Base-by-base conservation (phyloP, 2,888 invertebrate species). In the Drosophila fulvimacula region DNA sequence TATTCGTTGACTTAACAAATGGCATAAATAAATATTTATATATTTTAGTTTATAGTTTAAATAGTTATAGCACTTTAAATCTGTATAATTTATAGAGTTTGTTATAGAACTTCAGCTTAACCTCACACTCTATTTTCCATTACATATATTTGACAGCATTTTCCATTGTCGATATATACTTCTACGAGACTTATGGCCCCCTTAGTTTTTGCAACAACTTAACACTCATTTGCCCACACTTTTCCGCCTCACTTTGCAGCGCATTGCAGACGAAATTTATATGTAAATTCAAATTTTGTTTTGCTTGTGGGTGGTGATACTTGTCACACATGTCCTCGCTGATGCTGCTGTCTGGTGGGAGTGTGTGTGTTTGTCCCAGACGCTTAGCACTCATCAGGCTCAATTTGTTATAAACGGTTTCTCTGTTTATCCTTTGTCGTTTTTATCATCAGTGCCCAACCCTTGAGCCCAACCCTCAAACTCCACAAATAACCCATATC, bases 341-440 rank as follows among this genome's bases (percentile, higher is more conserved):
- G 68, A 65, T 69, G 65, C 75, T 77, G 65, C 51, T 73, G 72
- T 69, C 77, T 72, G 49, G 48, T 57, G 65, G 62, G 56, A 27
- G 48, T 38, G 49, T 57, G 59, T 42, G 65, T 46, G 64, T 56
- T 59, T 70, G 61, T 70, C 56, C 41, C 80, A 72, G 82, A 68
- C 80, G 78, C 75, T 82, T 85, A 83, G 67, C 82, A 86, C 87
- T 86, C 87, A 76, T 83, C 84, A 85, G 86, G 81, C 83, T 85
- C 83, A 83, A 88, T 83, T 83, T 88, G 86, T 83, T 82, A 79
- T 79, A 77, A 82, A 82, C 82, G 88, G 67, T 79, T 67, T 72
- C 60, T 73, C 69, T 74, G 81, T 81, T 79, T 79, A 82, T 70
- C 79, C 78, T 73, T 82, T 72, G 72, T 64, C 58, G 72, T 79